Evolutionary conservation across 2,888 invertebrate genomes (phyloP).

Genomic region (Harpagoxenus sublaevis): DNA sequence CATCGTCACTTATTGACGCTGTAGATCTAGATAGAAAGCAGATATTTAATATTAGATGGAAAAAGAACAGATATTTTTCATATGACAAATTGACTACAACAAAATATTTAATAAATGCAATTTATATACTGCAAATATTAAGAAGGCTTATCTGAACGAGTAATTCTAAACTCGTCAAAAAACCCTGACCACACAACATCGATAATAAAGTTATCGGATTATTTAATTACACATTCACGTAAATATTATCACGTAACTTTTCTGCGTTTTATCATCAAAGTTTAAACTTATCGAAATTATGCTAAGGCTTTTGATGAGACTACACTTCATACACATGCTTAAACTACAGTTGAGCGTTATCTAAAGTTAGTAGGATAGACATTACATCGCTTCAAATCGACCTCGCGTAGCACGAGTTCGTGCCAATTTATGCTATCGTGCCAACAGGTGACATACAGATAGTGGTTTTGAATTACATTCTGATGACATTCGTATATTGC

Average conservation of each 20-base stretch:
- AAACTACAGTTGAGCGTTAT: conserved; percentile 16
- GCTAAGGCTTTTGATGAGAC: not conserved
- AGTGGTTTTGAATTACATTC: conserved; percentile 16
- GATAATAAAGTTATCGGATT: not conserved
- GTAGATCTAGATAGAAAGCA: not conserved
- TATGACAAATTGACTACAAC: not conserved
- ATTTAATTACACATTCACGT: not conserved
- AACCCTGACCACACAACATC: not conserved
- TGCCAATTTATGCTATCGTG: conserved; percentile 27
- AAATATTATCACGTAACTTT: not conserved
- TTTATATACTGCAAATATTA: not conserved
- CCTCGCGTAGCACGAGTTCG: not conserved
- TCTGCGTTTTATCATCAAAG: not conserved
- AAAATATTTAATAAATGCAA: not conserved
- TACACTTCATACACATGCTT: not conserved
- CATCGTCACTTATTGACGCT: not conserved
- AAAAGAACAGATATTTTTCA: not conserved
- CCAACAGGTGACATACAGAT: conserved; percentile 16
- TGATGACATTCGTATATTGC: not conserved
- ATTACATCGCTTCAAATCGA: conserved; percentile 11
- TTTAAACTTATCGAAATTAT: not conserved
- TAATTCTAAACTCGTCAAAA: not conserved
- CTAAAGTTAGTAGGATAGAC: not conserved
- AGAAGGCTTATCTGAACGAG: not conserved
- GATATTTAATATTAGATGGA: not conserved